Conservation (phyloP, 2,888 invertebrate species). For the Isotomurus palustris region DNA sequence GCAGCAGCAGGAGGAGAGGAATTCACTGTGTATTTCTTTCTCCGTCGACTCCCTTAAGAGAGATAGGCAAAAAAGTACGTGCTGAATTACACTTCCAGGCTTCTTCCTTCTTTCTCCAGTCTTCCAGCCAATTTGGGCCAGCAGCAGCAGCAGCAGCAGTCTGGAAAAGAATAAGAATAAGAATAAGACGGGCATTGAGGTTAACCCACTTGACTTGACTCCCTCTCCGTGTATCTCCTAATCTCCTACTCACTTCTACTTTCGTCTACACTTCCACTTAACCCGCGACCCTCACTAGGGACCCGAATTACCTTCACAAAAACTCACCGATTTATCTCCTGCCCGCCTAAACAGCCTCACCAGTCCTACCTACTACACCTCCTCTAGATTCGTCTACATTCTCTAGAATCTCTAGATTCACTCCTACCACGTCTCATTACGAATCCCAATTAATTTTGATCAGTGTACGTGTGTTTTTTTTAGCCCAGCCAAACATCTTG, state of each 20-base stretch:
- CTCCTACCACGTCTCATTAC: constrained; percentile 4
- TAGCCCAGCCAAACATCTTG: too few species aligned
- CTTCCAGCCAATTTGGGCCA: background rate
- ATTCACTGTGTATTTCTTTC: background rate
- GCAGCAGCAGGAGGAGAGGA: background rate
- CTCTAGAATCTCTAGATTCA: background rate
- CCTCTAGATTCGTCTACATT: background rate
- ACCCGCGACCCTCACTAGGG: constrained; percentile 7
- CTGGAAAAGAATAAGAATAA: background rate
- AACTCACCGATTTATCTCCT: too few species aligned
- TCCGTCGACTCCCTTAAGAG: constrained; percentile 6
- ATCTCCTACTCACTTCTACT: constrained; percentile 8
- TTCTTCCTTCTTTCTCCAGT: background rate
- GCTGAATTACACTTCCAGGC: constrained; percentile 1
- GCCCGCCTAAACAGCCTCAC: background rate
- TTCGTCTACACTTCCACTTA: constrained; percentile 7
- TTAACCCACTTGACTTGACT: constrained; percentile 7
- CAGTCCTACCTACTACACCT: too few species aligned
- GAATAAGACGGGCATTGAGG: constrained; percentile 1
- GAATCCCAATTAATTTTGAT: constrained; percentile 38
- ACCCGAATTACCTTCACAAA: constrained; percentile 5
- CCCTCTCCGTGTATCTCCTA: constrained; percentile 7
- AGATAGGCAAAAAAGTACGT: constrained; percentile 5
- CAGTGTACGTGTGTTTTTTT: constrained; percentile 29
- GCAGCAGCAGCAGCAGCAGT: background rate